Evolutionary conservation across 2,797 vertebrate genomes (phyloP), one percentile per base, ranked within the genome.

Genomic region (Sebastes diploproa): DNA sequence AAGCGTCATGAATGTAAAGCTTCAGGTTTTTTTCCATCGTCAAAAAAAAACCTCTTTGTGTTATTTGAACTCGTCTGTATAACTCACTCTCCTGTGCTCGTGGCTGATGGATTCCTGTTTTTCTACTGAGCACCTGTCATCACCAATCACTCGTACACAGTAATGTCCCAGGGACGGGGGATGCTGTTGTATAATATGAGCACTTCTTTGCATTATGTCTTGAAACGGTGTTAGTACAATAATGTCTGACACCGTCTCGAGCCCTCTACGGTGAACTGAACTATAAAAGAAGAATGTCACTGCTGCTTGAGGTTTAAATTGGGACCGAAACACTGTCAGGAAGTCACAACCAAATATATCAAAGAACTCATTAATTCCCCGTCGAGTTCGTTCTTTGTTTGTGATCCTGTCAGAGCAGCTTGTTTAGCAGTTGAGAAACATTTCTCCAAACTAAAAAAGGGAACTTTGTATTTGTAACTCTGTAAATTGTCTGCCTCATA

Each of bases 1-100:
- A 90, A 93, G 91, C 89, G 42, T 91, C 86, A 87, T 95, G 95
- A 95, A 95, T 95, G 94, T 95, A 94, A 89, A 91, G 86, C 82
- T 90, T 84, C 75, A 75, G 73, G 72, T 54, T 70, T 80, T 56
- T 71, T 59, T 72, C 36, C 20, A 7, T 16, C 7, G 7, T 75
- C 16, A 54, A 54, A 54, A n/a, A 20, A 18, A 54, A 6, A 0
- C 14, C 20, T n/a, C 20, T 52, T 6, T 52, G 11, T 68, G 73
- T 78, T 79, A 77, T 75, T 72, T 72, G 12, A 78, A 73, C 52
- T 29, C 12, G 25, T 52, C 60, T 74, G 30, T 81, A 11, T 75
- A 14, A 62, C 38, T 78, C 70, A 50, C 75, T 60, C 54, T 70
- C 59, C 29, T 71, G 38, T 77, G 34, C 72, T 56, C 8, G 59